Conservation (phyloP, 2,113 vertebrate species). For the Todiramphus saurophagus region DNA sequence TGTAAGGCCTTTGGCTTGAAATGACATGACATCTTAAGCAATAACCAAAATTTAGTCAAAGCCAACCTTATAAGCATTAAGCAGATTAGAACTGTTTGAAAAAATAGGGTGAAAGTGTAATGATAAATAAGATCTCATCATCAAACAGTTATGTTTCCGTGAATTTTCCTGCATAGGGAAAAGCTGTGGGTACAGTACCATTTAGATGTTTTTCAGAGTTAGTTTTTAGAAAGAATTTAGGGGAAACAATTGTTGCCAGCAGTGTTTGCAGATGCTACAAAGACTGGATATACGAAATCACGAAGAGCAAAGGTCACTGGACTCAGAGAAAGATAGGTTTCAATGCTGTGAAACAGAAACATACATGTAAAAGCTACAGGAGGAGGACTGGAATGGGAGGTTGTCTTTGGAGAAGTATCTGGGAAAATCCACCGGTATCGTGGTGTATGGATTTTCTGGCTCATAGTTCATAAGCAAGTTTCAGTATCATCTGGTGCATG, state of each 20-base stretch:
- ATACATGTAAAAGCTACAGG: not conserved
- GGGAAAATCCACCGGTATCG: rapidly evolving
- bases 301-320: not conserved
- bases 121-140: not conserved
- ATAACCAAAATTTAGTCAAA: not conserved
- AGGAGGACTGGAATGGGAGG: not conserved
- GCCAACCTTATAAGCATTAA: not conserved
- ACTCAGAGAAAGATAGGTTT: not conserved
- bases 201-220: not conserved
- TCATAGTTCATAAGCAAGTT: too few relatives aligned
- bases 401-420: not conserved
- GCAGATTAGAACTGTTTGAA: not conserved
- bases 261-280: not conserved
- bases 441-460: too few relatives aligned
- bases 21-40: not conserved
- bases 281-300: not conserved
- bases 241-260: not conserved
- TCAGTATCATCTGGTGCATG: too few relatives aligned
- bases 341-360: not conserved
- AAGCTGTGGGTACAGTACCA: not conserved
- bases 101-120: not conserved
- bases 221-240: not conserved
- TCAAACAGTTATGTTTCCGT: not conserved
- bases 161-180: not conserved
- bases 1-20: not conserved